These are phyloP conservation scores for Rhagophthalmus giganteus DNA, from an alignment of 2,888 invertebrate species.

Conservation along the genomic window DNA sequence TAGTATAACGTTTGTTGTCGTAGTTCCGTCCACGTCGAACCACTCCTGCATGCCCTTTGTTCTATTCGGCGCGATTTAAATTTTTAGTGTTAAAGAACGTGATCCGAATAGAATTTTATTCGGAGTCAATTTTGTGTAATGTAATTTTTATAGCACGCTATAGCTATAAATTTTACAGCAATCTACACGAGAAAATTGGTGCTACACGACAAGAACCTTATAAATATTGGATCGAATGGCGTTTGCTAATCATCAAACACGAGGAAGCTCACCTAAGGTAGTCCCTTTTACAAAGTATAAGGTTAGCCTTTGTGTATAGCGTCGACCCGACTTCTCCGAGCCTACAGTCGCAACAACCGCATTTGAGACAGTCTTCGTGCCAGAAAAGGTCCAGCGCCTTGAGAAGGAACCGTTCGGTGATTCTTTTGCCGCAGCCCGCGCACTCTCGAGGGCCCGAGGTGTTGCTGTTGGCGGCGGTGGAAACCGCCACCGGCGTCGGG, in stretches of 20 bases:
- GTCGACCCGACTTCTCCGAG: conserved; percentile 93
- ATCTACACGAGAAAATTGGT: conserved; percentile 50
- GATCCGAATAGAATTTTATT: conserved; percentile 42
- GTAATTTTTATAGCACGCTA: conserved; percentile 52
- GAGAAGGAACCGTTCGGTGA: conserved; percentile 79
- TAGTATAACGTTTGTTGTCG: too few species aligned
- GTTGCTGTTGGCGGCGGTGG: conserved; percentile 39
- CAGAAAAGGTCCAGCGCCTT: conserved; percentile 88
- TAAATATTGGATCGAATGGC: conserved; percentile 46
- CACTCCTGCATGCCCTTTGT: neutral
- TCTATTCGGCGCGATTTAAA: conserved; percentile 23
- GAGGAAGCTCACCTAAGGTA: conserved; percentile 74
- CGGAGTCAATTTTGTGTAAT: conserved; percentile 52
- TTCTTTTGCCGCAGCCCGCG: conserved; percentile 83
- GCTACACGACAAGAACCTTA: conserved; percentile 45
- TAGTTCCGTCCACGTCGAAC: neutral
- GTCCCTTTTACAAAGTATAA: conserved; percentile 88
- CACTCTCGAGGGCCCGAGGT: conserved; percentile 65
- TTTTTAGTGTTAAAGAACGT: conserved; percentile 30
- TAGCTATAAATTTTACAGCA: conserved; percentile 52
- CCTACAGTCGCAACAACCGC: conserved; percentile 89
- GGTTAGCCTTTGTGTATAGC: conserved; percentile 86
- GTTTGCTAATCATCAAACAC: conserved; percentile 41
- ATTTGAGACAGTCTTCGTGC: conserved; percentile 94
- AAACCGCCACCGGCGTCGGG: conserved; percentile 43